These are phyloP conservation scores for Monopterus albus DNA, from an alignment of 2,113 vertebrate species.

Conservation along the genomic window DNA sequence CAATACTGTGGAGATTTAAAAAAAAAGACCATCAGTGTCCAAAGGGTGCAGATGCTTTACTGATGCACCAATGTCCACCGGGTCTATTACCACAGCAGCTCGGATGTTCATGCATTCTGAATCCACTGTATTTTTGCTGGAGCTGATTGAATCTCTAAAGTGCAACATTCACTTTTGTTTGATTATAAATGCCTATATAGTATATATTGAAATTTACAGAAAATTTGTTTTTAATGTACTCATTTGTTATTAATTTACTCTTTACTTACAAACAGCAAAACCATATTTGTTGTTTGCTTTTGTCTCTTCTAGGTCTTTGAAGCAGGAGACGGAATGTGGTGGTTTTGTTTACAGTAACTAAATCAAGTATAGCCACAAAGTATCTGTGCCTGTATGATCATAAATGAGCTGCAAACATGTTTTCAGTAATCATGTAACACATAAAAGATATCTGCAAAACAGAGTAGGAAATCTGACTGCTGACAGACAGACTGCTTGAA, in stretches of 20 bases:
- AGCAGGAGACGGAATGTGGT: background rate
- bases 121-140: background rate
- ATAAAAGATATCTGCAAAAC: background rate
- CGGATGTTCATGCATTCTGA: background rate
- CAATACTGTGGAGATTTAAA: slow-evolving; percentile 73
- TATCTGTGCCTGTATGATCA: background rate
- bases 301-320: too few species aligned
- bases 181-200: background rate
- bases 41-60: too few species aligned
- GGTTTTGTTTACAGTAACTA: background rate
- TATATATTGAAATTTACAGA: background rate
- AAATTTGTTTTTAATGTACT: too few species aligned
- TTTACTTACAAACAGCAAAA: too few species aligned
- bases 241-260: too few species aligned
- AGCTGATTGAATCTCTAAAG: background rate
- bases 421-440: background rate
- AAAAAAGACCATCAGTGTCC: too few species aligned
- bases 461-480: background rate
- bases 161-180: background rate
- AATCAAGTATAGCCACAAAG: background rate
- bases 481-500: background rate
- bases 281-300: too few species aligned
- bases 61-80: background rate
- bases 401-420: background rate
- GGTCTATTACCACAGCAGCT: background rate